Evolutionary conservation across 2,888 invertebrate species (phyloP).

Genomic region (Chrysotoxum bicinctum): DNA sequence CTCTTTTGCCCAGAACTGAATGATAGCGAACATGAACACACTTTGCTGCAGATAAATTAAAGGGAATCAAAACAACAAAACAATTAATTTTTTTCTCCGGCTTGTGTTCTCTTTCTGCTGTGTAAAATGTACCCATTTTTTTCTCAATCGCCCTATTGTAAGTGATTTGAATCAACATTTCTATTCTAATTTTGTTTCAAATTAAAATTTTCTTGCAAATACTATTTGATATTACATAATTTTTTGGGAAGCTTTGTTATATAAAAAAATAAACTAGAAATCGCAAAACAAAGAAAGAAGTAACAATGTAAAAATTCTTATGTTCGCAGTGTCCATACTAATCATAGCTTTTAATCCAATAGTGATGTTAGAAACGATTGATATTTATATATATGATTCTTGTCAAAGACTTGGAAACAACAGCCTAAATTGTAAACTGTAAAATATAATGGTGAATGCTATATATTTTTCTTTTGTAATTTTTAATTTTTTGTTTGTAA

Average conservation of each 20-base stretch:
- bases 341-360: constrained; percentile 21
- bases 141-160: constrained; percentile 45
- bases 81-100: constrained; percentile 40
- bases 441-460: constrained; percentile 47
- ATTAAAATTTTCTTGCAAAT: constrained; percentile 1
- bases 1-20: constrained; percentile 6
- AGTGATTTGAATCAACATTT: constrained; percentile 48
- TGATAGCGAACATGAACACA: constrained; percentile 35
- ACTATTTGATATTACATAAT: background rate
- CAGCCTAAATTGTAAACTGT: background rate
- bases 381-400: background rate
- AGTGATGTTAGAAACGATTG: background rate
- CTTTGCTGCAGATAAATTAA: constrained; percentile 65
- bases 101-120: constrained; percentile 29
- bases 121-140: constrained; percentile 6
- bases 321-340: constrained; percentile 47
- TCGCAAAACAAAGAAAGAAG: background rate
- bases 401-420: background rate
- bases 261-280: background rate
- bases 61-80: constrained; percentile 69
- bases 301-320: constrained; percentile 1
- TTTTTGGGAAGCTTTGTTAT: constrained; percentile 36
- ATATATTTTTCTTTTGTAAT: background rate
- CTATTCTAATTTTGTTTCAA: constrained; percentile 28
- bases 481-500: constrained; percentile 19